A percentile compares a stretch with the other conserved stretches of the same genome.
Evolutionary conservation across 2,888 invertebrate species (phyloP).

Genomic region (Pyrocoelia pectoralis): DNA sequence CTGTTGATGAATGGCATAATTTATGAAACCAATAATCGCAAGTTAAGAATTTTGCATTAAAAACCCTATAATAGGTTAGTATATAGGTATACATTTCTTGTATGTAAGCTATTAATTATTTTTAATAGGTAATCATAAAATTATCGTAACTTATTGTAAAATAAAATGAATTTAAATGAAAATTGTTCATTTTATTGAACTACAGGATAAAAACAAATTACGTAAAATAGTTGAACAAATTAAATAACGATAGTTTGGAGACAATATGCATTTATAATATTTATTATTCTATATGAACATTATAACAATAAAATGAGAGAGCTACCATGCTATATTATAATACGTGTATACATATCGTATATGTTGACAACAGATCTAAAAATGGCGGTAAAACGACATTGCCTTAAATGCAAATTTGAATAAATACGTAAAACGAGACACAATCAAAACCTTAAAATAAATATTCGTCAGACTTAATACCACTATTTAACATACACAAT

Average conservation of each 20-base stretch:
- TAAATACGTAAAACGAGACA: slow-evolving; percentile 48
- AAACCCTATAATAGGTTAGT: no score
- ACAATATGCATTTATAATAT: slow-evolving; percentile 50
- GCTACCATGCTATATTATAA: slow-evolving; percentile 58
- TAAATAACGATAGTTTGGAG: slow-evolving; percentile 9
- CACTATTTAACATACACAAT: slow-evolving; percentile 52
- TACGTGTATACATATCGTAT: slow-evolving; percentile 56
- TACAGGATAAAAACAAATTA: slow-evolving; percentile 4
- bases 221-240: slow-evolving; percentile 10
- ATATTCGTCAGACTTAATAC: slow-evolving; percentile 57
- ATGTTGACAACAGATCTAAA: slow-evolving; percentile 56
- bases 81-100: no score
- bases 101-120: no score
- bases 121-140: no score
- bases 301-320: slow-evolving; percentile 61
- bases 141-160: no score
- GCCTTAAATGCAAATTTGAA: slow-evolving; percentile 47
- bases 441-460: slow-evolving; percentile 56
- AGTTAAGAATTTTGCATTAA: no score
- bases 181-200: slow-evolving; percentile 7
- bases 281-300: slow-evolving; percentile 61
- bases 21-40: no score
- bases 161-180: slow-evolving; percentile 8
- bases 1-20: no score
- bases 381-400: slow-evolving; percentile 23